phyloP scores from a whole-genome alignment of 2,797 vertebrate species.

The Sus cebifrons region DNA sequence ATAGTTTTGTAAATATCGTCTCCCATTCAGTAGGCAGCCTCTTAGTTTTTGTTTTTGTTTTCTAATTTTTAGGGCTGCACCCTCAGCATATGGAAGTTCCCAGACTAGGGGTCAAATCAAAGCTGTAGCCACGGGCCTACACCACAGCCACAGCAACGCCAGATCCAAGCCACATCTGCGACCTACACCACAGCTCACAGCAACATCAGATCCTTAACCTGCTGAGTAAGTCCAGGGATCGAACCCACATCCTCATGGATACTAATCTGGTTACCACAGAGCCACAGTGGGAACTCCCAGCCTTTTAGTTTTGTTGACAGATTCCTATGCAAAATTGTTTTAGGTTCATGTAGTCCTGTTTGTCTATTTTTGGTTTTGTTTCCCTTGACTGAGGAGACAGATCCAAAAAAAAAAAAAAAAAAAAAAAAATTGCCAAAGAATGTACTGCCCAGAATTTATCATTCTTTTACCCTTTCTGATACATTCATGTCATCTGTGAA shows the following conservation, averaged over 20 bases:
- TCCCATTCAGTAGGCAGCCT: background rate
- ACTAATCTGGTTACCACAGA: too few relatives aligned
- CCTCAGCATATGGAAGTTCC: too few relatives aligned
- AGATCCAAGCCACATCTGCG: too few relatives aligned
- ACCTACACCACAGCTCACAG: too few relatives aligned
- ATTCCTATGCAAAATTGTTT: background rate
- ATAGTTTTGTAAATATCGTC: background rate
- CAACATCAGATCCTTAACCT: too few relatives aligned
- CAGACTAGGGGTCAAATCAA: too few relatives aligned
- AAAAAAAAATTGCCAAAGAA: background rate
- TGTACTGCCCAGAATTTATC: background rate
- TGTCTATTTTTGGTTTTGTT: background rate
- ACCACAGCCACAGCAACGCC: too few relatives aligned
- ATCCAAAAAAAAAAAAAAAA: background rate
- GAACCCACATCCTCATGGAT: too few relatives aligned
- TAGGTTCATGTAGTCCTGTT: background rate
- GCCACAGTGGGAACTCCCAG: background rate
- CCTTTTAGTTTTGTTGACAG: background rate
- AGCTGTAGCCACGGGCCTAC: too few relatives aligned
- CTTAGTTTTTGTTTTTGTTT: background rate
- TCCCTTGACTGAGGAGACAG: background rate
- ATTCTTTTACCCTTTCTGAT: slow-evolving; percentile 36
- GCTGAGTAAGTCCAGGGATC: too few relatives aligned
- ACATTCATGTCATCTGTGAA: background rate
- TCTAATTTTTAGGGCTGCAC: too few relatives aligned